These are phyloP conservation scores for Hexactinellida sp. DNA, from an alignment of 37 sponge, comb jelly and placozoan genomes.

Conservation along the genomic window DNA sequence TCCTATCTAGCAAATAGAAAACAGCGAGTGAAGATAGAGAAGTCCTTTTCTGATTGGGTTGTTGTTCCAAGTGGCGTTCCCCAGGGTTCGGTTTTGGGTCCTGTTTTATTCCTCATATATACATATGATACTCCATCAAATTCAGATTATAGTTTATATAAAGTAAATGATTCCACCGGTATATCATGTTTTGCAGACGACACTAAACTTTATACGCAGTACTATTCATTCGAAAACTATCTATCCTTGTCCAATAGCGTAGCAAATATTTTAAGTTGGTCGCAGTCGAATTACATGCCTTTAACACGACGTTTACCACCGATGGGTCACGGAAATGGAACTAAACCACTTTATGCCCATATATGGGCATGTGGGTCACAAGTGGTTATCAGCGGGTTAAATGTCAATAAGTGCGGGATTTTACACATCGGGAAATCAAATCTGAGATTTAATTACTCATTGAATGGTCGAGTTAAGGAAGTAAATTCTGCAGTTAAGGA, in stretches of 20 bases:
- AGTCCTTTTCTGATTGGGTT: constrained; percentile 19
- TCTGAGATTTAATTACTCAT: neutral
- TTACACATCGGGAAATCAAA: neutral
- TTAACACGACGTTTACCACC: no score
- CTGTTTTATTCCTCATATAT: constrained; percentile 29
- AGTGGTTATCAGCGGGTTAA: no score
- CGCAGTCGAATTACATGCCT: neutral
- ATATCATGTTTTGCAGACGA: neutral
- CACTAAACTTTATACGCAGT: neutral
- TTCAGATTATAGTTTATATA: constrained; percentile 4
- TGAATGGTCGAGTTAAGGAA: neutral
- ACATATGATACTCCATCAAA: constrained; percentile 20
- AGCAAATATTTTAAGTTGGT: neutral
- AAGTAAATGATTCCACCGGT: neutral
- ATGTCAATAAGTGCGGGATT: neutral
- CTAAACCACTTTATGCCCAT: no score
- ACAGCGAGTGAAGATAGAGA: constrained; percentile 22
- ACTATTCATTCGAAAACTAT: neutral
- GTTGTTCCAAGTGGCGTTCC: constrained; percentile 26
- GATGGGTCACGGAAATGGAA: no score
- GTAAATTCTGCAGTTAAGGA: neutral
- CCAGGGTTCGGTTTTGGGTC: constrained; percentile 34
- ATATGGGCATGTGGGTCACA: no score
- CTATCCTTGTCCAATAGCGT: neutral
- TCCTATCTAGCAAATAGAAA: constrained; percentile 10